Percentiles rank a stretch among this genome's conserved stretches.
These are phyloP conservation scores for Hylomyscus alleni DNA, from an alignment of 2,797 vertebrate species.

Conservation along the genomic window DNA sequence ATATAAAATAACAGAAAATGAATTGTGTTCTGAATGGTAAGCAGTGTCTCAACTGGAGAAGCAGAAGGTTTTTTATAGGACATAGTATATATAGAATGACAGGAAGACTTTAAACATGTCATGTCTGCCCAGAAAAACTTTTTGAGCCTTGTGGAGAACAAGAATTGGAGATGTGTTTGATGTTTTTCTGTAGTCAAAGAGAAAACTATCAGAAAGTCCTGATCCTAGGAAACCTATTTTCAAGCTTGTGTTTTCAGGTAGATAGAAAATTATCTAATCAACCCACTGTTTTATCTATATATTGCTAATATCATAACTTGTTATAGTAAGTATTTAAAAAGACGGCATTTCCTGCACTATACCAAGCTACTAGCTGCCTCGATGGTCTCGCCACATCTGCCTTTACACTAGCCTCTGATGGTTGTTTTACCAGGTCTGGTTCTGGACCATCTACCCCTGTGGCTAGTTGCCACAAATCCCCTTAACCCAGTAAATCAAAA, in stretches of 20 bases:
- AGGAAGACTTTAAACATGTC: not conserved
- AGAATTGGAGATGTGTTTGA: not conserved
- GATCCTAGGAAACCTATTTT: fast-evolving
- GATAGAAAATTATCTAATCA: not conserved
- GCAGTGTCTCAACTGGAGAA: not conserved
- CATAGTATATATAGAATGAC: not conserved
- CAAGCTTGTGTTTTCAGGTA: not conserved
- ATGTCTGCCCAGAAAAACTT: not conserved
- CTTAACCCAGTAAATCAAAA: no score
- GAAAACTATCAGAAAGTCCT: not conserved
- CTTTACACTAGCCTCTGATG: no score
- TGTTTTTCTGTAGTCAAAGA: not conserved
- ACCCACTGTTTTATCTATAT: not conserved
- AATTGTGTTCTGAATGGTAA: not conserved
- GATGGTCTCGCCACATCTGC: no score
- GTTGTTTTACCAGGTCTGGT: no score
- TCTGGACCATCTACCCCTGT: no score
- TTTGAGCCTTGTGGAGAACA: not conserved
- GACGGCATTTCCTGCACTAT: no score
- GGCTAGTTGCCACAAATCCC: no score
- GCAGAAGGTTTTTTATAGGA: not conserved
- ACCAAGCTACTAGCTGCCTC: no score
- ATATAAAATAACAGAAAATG: not conserved
- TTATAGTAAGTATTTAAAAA: no score
- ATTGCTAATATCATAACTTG: not conserved